phyloP scores from a whole-genome alignment of 2,113 vertebrate species.

The Albula glossodonta region DNA sequence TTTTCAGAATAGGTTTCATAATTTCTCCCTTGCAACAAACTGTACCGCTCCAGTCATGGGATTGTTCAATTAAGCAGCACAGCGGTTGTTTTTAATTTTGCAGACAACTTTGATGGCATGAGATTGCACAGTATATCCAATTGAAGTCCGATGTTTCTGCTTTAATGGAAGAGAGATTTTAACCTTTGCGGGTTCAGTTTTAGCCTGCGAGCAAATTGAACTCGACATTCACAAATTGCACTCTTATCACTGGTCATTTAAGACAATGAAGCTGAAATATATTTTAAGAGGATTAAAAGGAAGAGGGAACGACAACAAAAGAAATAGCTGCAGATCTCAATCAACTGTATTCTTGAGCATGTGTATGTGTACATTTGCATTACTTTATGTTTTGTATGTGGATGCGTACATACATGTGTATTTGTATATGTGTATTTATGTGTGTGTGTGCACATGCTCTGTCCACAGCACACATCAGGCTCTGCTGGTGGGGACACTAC shows the following conservation, averaged over 20 bases:
- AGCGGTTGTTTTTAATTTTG: background rate
- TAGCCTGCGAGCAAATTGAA: conserved; percentile 49
- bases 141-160: conserved; percentile 1
- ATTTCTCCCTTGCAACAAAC: background rate
- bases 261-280: background rate
- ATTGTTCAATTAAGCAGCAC: background rate
- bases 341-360: background rate
- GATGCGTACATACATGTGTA: conserved; percentile 9
- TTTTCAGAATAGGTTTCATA: background rate
- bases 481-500: conserved; percentile 96
- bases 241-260: too few relatives aligned
- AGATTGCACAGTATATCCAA: too few relatives aligned
- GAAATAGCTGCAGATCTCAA: conserved; percentile 6
- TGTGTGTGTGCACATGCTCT: conserved; percentile 10
- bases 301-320: background rate
- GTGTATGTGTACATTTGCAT: too few relatives aligned
- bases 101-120: background rate
- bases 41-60: background rate
- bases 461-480: conserved; percentile 81
- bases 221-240: conserved; percentile 22
- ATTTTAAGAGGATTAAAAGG: background rate
- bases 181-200: conserved; percentile 10
- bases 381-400: background rate
- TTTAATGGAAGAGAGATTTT: conserved; percentile 42
- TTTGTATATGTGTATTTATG: background rate